Evolutionary conservation across 2,888 invertebrate species (phyloP).

Genomic region (Hypsopygia costalis): DNA sequence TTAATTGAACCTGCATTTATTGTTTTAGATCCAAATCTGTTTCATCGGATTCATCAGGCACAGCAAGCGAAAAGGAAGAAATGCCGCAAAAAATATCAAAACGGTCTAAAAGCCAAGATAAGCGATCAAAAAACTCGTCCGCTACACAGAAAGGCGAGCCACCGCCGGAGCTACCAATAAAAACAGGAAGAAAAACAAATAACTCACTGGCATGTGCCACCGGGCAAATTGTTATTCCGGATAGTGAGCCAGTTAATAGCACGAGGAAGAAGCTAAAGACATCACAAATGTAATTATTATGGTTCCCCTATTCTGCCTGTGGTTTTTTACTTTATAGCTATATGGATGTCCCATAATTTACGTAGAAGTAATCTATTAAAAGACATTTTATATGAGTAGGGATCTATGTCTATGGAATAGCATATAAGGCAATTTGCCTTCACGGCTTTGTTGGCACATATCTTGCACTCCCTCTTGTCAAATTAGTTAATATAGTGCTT

Average conservation of each 20-base stretch:
- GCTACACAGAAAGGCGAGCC: constrained; percentile 60
- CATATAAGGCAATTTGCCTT: no score
- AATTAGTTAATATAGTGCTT: no score
- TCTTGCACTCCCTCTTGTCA: no score
- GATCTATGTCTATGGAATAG: no score
- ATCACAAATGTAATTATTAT: constrained; percentile 83
- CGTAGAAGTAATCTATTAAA: no score
- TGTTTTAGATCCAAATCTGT: constrained; percentile 52
- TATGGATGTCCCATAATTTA: no score
- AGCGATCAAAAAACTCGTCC: constrained; percentile 61
- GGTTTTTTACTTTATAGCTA: no score
- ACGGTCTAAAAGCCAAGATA: constrained; percentile 50
- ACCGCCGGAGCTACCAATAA: constrained; percentile 57
- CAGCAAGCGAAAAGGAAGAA: constrained; percentile 48
- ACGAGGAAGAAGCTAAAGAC: constrained; percentile 82
- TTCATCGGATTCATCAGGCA: constrained; percentile 55
- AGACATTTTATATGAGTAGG: no score
- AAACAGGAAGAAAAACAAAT: constrained; percentile 89
- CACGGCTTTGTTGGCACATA: no score
- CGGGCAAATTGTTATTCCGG: constrained; percentile 89
- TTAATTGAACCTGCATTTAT: no score
- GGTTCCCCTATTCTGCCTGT: no score
- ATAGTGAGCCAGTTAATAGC: constrained; percentile 64
- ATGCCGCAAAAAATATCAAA: constrained; percentile 63
- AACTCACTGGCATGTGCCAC: constrained; percentile 92